These are phyloP conservation scores for Smutsia temminckii DNA, from an alignment of 2,797 vertebrate species.

Conservation along the genomic window DNA sequence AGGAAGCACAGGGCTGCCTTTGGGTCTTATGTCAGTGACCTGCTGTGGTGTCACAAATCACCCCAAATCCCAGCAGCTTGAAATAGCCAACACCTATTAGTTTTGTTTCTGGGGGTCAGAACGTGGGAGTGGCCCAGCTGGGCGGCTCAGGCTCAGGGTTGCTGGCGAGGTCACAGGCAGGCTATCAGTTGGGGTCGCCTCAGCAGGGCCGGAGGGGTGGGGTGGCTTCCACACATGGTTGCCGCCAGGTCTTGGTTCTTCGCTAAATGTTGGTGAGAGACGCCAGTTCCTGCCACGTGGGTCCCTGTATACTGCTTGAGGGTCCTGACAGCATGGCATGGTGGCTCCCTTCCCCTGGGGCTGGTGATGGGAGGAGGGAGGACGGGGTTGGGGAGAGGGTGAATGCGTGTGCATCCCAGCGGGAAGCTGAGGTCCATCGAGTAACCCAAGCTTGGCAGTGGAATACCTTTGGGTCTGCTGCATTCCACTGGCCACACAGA, in stretches of 20 bases:
- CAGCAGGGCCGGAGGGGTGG: not conserved
- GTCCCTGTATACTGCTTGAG: fast-evolving
- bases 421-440: not conserved
- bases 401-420: fast-evolving
- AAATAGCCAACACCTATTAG: fast-evolving
- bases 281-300: fast-evolving
- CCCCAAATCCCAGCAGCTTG: not conserved
- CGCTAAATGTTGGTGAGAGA: not conserved
- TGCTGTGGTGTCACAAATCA: fast-evolving
- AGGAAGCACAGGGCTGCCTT: not conserved
- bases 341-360: fast-evolving
- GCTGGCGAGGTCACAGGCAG: not conserved
- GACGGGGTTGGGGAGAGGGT: not conserved
- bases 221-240: fast-evolving
- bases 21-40: not conserved
- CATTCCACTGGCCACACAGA: fast-evolving
- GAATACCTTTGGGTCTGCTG: fast-evolving
- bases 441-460: too few species aligned
- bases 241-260: not conserved
- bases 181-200: too few species aligned
- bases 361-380: too few species aligned
- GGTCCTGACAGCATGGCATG: fast-evolving
- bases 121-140: fast-evolving
- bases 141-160: fast-evolving
- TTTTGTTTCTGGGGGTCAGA: not conserved